A percentile compares a stretch with the other conserved stretches of the same genome.
Evolutionary conservation across 1,140 invertebrate species (phyloP).

Genomic region (Belonocnema kinseyi): DNA sequence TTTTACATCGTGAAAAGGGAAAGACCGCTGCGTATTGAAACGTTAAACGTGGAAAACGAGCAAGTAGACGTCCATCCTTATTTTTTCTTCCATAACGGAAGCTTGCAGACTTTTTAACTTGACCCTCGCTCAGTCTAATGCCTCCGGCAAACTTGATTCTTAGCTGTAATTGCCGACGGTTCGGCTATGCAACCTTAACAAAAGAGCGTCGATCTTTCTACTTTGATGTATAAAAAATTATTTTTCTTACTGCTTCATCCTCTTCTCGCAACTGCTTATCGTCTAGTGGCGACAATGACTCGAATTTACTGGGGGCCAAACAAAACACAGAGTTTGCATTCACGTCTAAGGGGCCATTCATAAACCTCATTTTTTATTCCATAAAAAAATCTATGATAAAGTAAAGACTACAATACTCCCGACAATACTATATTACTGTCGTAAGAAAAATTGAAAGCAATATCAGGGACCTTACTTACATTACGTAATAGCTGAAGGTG

Average conservation of each 20-base stretch:
- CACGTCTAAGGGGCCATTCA: background rate
- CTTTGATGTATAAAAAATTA: constrained; percentile 25
- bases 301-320: too few relatives aligned
- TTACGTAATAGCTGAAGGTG: too few relatives aligned
- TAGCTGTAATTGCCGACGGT: constrained; percentile 11
- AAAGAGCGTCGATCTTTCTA: constrained; percentile 4
- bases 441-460: background rate
- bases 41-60: background rate
- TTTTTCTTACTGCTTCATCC: background rate
- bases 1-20: background rate
- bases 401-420: background rate
- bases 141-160: constrained; percentile 14
- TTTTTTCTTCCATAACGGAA: constrained; percentile 7
- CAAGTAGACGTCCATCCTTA: background rate
- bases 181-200: constrained; percentile 5
- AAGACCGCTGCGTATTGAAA: background rate
- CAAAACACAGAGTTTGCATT: background rate
- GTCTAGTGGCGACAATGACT: too few relatives aligned
- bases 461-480: background rate
- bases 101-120: constrained; percentile 23
- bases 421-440: background rate
- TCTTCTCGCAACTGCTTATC: background rate
- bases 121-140: constrained; percentile 1
- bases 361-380: too few relatives aligned
- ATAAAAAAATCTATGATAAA: background rate